phyloP scores from a whole-genome alignment of 2,888 invertebrate species.

The Andrena dorsata region DNA sequence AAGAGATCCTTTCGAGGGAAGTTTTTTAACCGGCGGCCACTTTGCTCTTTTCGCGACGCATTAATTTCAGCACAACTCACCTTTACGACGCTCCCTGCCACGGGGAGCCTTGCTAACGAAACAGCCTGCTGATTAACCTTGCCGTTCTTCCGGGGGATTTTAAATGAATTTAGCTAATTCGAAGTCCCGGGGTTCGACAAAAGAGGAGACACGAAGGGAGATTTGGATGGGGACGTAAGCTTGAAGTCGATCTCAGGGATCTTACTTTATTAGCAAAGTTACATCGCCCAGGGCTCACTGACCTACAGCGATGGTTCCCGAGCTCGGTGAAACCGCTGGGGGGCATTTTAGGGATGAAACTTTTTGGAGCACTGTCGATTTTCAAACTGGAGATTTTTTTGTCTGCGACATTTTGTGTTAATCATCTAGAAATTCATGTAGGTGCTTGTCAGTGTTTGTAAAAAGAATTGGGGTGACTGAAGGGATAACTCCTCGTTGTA shows the following conservation, averaged over 20 bases:
- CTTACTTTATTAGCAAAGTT: constrained; percentile 24
- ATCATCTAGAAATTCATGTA: no score
- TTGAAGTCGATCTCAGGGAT: constrained; percentile 9
- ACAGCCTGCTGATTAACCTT: constrained; percentile 42
- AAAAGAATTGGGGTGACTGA: no score
- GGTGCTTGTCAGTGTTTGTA: no score
- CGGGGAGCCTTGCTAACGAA: constrained; percentile 39
- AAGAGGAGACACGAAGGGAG: background rate
- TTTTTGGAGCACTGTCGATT: constrained; percentile 13
- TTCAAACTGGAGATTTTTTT: background rate
- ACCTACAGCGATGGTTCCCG: background rate
- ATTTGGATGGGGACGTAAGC: background rate
- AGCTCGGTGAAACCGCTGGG: constrained; percentile 24
- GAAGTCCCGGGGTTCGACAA: background rate
- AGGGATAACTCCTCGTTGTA: no score
- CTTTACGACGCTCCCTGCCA: background rate
- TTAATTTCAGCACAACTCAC: constrained; percentile 37
- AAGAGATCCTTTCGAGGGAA: constrained; percentile 1
- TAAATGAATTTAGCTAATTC: constrained; percentile 39
- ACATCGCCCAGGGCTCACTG: background rate
- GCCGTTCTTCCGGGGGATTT: constrained; percentile 30
- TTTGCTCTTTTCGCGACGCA: constrained; percentile 23
- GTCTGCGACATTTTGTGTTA: no score
- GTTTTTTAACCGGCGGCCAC: constrained; percentile 20
- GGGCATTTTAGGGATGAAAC: background rate